Base-by-base conservation (phyloP, 1,140 invertebrate genomes). In the Lasioglossum albipes region DNA sequence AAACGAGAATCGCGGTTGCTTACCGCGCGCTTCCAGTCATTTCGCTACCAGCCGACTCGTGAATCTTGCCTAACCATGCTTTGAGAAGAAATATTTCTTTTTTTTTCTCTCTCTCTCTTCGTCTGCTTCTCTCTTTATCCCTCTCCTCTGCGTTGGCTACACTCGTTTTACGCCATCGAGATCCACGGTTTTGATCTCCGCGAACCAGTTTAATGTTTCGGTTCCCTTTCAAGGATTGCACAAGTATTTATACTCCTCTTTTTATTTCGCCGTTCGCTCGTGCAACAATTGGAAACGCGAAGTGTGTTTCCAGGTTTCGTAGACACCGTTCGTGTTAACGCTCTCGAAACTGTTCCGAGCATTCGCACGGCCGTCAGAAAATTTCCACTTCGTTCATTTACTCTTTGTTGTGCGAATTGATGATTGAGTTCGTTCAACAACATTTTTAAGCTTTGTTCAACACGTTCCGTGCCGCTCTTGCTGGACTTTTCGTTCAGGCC, bases 221-320 rank as follows among this genome's bases (percentile, higher is more conserved):
- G n/a, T 49, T 62, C 59, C 27, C 13, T 7, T 62, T 5, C 4
- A 41, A 16, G 42, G n/a, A 61, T 61, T 31, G 20, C 18, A 45
- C 61, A 0, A 13, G 5, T 54, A 18, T 54, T 4, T 54, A 6
- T 54, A 54, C 18, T 59, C 57, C 57, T 7, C 20, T n/a, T 6
- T 59, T 9, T 6, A n/a, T 7, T 59, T n/a, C 18, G n/a, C 18
- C 18, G 57, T n/a, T 59, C 22, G 9, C 27, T 49, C 13, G 13
- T 22, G 27, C 10, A 77, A 76, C 18, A 54, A 77, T 77, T 62
- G 70, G 42, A 18, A 62, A 70, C 20, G 45, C 27, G 67, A 62
- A 70, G 31, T 42, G 13, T 42, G 49, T 54, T 57, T 36, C 41
- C 10, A 62, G 67, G 22, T 71, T 77, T 62, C 68, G 7, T 59